phyloP scores from a whole-genome alignment of 2,797 vertebrate species.

The Falco novaeseelandiae region DNA sequence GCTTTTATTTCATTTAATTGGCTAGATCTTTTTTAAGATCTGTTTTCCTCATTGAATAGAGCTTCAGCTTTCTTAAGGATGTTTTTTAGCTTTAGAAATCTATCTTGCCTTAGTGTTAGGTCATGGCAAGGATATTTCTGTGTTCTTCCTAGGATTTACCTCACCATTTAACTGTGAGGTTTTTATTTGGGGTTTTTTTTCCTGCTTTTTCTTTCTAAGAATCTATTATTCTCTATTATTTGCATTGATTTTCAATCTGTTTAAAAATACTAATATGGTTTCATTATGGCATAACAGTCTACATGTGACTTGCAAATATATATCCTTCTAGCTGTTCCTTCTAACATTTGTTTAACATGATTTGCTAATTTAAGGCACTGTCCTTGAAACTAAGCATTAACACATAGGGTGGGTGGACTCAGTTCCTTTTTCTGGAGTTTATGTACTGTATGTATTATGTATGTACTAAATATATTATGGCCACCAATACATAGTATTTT shows the following conservation, averaged over 20 bases:
- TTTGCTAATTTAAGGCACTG: background rate
- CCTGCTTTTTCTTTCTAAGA: background rate
- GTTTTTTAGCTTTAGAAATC: background rate
- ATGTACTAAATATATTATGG: background rate
- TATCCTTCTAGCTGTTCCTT: background rate
- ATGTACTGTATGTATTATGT: no score
- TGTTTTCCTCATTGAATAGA: background rate
- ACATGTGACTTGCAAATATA: background rate
- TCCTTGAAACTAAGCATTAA: background rate
- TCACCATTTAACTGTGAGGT: background rate
- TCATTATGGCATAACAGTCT: rapidly evolving
- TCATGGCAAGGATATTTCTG: background rate
- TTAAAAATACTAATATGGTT: background rate
- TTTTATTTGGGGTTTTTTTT: rapidly evolving
- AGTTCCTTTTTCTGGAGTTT: background rate
- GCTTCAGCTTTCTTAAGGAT: background rate
- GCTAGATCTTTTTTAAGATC: background rate
- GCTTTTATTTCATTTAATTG: background rate
- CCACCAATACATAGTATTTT: background rate
- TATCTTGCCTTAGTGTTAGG: background rate
- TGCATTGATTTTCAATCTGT: background rate
- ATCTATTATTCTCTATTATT: background rate
- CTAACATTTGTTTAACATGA: background rate
- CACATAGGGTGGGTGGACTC: background rate
- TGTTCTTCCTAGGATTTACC: background rate